These are phyloP conservation scores for Dendroctonus valens DNA, from an alignment of 1,140 invertebrate species.

Conservation along the genomic window DNA sequence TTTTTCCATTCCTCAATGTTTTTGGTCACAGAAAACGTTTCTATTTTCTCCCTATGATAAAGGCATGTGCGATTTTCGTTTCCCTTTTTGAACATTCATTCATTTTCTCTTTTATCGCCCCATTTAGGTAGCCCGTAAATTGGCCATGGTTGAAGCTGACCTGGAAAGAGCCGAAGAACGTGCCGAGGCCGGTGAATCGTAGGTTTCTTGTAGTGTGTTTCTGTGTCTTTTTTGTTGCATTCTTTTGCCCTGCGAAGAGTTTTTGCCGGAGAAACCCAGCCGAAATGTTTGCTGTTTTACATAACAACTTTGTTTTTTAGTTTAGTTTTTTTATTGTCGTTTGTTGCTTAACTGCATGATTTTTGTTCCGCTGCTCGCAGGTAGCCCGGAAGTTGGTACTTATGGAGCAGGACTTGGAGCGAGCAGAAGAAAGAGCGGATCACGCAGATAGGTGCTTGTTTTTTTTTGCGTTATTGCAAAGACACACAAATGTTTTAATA, in stretches of 20 bases:
- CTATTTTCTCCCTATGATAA: not conserved
- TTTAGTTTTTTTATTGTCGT: slow-evolving; percentile 10
- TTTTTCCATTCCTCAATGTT: not conserved
- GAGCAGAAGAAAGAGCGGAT: slow-evolving; percentile 90
- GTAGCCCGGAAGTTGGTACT: slow-evolving; percentile 92
- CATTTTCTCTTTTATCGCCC: slow-evolving; percentile 1
- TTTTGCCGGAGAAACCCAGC: too few species aligned
- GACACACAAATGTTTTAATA: too few species aligned
- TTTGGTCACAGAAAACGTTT: not conserved
- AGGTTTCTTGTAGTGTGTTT: slow-evolving; percentile 59
- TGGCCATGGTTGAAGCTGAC: slow-evolving; percentile 99
- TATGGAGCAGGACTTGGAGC: slow-evolving; percentile 92
- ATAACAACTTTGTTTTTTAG: slow-evolving; percentile 1
- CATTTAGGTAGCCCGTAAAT: slow-evolving; percentile 99
- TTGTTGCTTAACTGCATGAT: slow-evolving; percentile 41
- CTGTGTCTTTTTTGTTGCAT: not conserved
- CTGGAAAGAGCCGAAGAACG: slow-evolving; percentile 99
- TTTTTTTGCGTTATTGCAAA: slow-evolving; percentile 10
- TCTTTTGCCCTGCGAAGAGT: not conserved
- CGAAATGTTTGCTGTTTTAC: not conserved
- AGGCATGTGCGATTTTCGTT: not conserved
- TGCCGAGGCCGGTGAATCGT: slow-evolving; percentile 99
- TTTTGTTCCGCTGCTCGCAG: slow-evolving; percentile 57
- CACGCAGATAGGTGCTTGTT: slow-evolving; percentile 75
- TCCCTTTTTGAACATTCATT: not conserved